Conservation (phyloP, 2,888 invertebrate genomes). For the Sycophila texana region DNA sequence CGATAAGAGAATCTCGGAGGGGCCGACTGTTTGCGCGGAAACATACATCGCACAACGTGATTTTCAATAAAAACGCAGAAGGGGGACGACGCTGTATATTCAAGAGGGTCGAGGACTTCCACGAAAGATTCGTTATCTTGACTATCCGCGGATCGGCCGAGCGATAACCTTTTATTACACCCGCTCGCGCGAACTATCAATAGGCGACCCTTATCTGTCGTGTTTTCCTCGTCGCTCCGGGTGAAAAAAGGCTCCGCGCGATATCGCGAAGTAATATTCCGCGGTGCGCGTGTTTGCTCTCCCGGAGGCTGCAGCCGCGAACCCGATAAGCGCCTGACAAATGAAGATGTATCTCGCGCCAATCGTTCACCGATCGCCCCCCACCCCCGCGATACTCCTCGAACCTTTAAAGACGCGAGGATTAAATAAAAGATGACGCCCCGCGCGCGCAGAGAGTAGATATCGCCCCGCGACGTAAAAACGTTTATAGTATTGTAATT, state of each 20-base stretch:
- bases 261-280: conserved; percentile 42
- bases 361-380: not conserved
- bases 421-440: not conserved
- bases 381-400: not conserved
- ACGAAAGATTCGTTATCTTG: too few relatives aligned
- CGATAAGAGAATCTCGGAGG: too few relatives aligned
- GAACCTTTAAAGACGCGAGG: not conserved
- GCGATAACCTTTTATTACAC: conserved; percentile 11
- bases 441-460: not conserved
- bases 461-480: not conserved
- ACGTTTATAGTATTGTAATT: conserved; percentile 1
- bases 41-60: too few relatives aligned
- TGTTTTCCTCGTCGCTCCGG: conserved; percentile 12
- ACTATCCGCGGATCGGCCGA: too few relatives aligned
- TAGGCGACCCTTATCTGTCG: not conserved
- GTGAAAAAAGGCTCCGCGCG: not conserved
- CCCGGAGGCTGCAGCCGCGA: not conserved
- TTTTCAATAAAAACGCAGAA: too few relatives aligned
- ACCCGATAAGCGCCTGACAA: conserved; percentile 34
- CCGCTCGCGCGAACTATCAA: not conserved
- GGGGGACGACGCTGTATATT: too few relatives aligned
- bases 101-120: too few relatives aligned
- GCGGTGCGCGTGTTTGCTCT: not conserved
- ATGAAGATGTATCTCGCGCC: conserved; percentile 33
- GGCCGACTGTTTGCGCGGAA: too few relatives aligned